phyloP scores from a whole-genome alignment of 1,140 invertebrate species.

The Dendroctonus valens region DNA sequence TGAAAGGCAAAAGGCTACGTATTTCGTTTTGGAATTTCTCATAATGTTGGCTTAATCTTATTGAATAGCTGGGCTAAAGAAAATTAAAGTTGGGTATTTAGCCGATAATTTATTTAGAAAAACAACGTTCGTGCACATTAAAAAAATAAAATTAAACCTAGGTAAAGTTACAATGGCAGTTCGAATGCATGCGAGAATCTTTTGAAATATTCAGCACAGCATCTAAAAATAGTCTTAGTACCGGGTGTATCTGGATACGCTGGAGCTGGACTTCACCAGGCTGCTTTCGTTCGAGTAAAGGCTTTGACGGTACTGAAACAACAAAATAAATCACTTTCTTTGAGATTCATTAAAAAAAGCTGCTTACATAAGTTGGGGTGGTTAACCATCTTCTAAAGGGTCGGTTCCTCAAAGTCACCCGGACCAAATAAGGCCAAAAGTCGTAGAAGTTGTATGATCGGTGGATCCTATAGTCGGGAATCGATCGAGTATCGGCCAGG shows the following conservation, averaged over 20 bases:
- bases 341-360: background rate
- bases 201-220: background rate
- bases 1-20: background rate
- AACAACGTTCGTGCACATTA: slow-evolving; percentile 21
- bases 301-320: slow-evolving; percentile 27
- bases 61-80: background rate
- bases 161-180: slow-evolving; percentile 7
- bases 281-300: slow-evolving; percentile 30
- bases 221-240: slow-evolving; percentile 13
- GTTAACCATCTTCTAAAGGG: slow-evolving; percentile 35
- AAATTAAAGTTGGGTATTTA: background rate
- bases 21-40: background rate
- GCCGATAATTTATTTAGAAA: slow-evolving; percentile 10
- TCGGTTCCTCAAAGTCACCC: slow-evolving; percentile 31
- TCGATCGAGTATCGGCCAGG: slow-evolving; percentile 21
- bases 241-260: slow-evolving; percentile 17
- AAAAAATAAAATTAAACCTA: slow-evolving; percentile 19
- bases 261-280: slow-evolving; percentile 18
- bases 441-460: slow-evolving; percentile 37
- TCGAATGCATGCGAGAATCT: slow-evolving; percentile 12
- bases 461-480: slow-evolving; percentile 37
- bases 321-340: background rate
- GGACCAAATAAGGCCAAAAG: slow-evolving; percentile 33
- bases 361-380: slow-evolving; percentile 22
- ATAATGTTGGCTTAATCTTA: background rate